phyloP scores from a whole-genome alignment of 1,140 invertebrate genomes.

The Pseudobourletiella spinata region DNA sequence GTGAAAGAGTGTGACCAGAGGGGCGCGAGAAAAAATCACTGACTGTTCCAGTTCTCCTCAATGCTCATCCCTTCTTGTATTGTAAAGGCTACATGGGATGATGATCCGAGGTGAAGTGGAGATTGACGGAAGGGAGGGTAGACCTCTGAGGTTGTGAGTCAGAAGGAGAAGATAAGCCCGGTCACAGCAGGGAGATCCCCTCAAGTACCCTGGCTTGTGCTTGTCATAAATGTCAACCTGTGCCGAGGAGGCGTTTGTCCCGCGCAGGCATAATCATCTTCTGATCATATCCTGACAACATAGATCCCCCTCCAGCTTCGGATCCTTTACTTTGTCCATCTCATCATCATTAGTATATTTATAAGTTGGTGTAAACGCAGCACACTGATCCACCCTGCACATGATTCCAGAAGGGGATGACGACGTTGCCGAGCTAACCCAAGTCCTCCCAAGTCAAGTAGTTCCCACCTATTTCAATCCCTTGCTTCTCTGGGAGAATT shows the following conservation, averaged over 20 bases:
- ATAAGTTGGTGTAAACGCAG: not conserved
- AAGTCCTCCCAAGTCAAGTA: not conserved
- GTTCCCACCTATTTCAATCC: not conserved
- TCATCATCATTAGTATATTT: not conserved
- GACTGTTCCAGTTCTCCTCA: too few relatives aligned
- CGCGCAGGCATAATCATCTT: constrained; percentile 4
- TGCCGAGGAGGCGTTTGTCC: constrained; percentile 10
- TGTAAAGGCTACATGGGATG: too few relatives aligned
- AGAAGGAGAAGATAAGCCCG: too few relatives aligned
- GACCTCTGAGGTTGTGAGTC: too few relatives aligned
- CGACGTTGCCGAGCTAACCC: not conserved
- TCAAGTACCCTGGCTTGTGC: constrained; percentile 23
- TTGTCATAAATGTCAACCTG: constrained; percentile 34
- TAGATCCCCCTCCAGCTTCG: too few relatives aligned
- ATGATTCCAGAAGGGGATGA: not conserved
- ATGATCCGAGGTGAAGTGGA: too few relatives aligned
- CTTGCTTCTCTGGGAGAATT: too few relatives aligned
- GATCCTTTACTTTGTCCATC: not conserved
- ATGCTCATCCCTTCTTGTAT: too few relatives aligned
- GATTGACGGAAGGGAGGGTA: too few relatives aligned
- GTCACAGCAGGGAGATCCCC: constrained; percentile 25
- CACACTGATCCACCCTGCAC: not conserved
- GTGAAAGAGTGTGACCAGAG: too few relatives aligned
- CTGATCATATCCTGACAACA: constrained; percentile 19
- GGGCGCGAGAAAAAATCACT: too few relatives aligned